Evolutionary conservation across 2,888 invertebrate genomes (phyloP).

Genomic region (Neria commutata): DNA sequence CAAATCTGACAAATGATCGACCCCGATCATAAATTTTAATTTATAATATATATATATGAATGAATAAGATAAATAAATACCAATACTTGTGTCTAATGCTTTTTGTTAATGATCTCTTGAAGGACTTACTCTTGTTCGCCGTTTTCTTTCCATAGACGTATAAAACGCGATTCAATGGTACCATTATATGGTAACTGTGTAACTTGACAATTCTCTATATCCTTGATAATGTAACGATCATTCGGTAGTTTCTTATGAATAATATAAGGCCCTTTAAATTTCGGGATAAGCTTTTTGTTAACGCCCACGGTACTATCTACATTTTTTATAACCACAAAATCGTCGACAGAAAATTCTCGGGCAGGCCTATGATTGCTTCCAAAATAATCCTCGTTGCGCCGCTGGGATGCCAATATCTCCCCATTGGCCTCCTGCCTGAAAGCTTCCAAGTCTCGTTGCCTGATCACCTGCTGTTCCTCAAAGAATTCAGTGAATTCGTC

Average conservation of each 20-base stretch:
- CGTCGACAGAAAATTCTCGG: neutral
- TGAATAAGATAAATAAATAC: no score
- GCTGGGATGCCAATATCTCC: neutral
- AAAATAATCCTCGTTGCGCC: neutral
- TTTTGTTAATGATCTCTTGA: no score
- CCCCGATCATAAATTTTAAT: no score
- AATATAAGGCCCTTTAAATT: conserved; percentile 9
- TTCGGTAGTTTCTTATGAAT: conserved; percentile 8
- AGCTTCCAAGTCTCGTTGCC: neutral
- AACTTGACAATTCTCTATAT: conserved; percentile 6
- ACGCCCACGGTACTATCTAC: conserved; percentile 3
- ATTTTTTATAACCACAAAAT: conserved; percentile 14
- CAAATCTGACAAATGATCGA: no score
- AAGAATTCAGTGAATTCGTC: neutral
- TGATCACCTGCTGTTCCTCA: neutral
- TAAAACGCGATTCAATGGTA: no score
- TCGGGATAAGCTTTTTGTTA: conserved; percentile 9
- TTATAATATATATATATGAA: no score
- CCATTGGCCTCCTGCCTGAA: no score
- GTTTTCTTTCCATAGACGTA: no score
- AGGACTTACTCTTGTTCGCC: no score
- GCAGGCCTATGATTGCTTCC: neutral
- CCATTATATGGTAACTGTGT: neutral
- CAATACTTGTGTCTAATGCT: no score
- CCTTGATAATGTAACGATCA: conserved; percentile 8